Evolutionary conservation across 2,888 invertebrate genomes (phyloP), one percentile per base, ranked within the genome.

Genomic region (Polylopha cassiicola): DNA sequence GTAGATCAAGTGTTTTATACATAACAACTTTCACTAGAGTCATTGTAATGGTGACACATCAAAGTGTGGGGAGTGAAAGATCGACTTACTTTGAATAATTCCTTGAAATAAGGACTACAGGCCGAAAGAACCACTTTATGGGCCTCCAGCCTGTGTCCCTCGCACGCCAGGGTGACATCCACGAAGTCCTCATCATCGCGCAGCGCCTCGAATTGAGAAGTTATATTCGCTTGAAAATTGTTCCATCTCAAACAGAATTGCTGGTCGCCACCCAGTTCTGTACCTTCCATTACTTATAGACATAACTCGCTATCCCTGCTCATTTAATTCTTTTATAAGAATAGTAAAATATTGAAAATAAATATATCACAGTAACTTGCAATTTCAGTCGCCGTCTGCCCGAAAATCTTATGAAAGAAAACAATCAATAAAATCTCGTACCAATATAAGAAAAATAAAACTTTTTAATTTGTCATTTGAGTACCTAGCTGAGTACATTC

Each of bases 191-290:
- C 93, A 86, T 92, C 92, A 86, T 92, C 91, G 74, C 94, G 88
- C 67, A 94, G 87, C 68, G 92, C 89, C 86, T 93, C 93, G 87
- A 94, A 93, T 80, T 94, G 93, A 76, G 92, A 91, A 69, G 93
- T 92, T 78, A 94, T 92, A 86, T 94, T 94, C 57, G 92, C 92
- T 88, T 93, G 93, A 88, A 92, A 92, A 88, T 94, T 93, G 88
- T 94, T 94, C 94, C 94, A 94, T 87, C 93, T 89, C 84, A 94
- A 89, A 89, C 94, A 94, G 87, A 93, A 94, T 87, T 93, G 93
- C 88, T 94, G 94, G 86, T 92, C 92, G 77, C 89, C 89, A 76
- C 84, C 86, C 82, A 86, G 85, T 85, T 86, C 86, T 82, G 86
- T 79, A 79, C 86, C 86, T 86, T 86, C 86, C 86, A 86, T 86